phyloP scores from a whole-genome alignment of 1,140 invertebrate species.

The Diachasmimorpha longicaudata region DNA sequence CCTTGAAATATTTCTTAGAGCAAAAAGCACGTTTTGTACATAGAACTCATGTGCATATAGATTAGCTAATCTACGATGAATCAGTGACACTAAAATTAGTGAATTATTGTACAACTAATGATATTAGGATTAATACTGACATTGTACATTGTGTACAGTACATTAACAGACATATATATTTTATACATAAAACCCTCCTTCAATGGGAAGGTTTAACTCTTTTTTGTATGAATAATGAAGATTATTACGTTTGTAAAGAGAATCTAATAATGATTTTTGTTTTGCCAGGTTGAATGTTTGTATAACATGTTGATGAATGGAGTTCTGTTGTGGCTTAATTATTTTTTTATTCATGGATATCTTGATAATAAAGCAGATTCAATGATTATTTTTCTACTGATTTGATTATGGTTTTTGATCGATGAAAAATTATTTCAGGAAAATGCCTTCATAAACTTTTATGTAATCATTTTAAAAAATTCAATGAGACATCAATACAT shows the following conservation, averaged over 20 bases:
- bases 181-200: constrained; percentile 40
- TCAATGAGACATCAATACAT: constrained; percentile 31
- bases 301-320: constrained; percentile 11
- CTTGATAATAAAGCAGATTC: not conserved
- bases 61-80: not conserved
- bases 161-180: constrained; percentile 48
- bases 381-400: not conserved
- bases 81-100: not conserved
- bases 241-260: constrained; percentile 29
- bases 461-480: too few relatives aligned
- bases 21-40: not conserved
- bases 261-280: not conserved
- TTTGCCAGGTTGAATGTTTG: constrained; percentile 7
- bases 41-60: constrained; percentile 8
- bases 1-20: not conserved
- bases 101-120: not conserved
- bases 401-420: not conserved
- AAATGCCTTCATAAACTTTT: constrained; percentile 37
- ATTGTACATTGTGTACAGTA: constrained; percentile 45
- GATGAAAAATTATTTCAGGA: too few relatives aligned
- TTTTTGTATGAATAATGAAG: constrained; percentile 42
- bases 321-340: not conserved
- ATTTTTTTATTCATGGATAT: constrained; percentile 4
- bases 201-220: not conserved
- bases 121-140: constrained; percentile 30